Evolutionary conservation across 2,888 invertebrate genomes (phyloP).

Genomic region (Cephus pulcher): DNA sequence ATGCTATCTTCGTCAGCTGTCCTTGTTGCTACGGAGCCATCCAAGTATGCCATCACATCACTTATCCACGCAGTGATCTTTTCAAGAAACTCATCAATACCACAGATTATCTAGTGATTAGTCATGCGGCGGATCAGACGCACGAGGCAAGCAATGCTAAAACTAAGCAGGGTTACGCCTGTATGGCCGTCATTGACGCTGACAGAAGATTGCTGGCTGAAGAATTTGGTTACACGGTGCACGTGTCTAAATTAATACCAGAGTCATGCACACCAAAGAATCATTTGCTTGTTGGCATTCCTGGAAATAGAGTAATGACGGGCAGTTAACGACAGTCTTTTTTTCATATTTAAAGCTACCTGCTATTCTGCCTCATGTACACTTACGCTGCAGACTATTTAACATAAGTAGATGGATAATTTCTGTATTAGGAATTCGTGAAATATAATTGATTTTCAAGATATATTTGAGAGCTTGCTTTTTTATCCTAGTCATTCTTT

Average conservation of each 20-base stretch:
- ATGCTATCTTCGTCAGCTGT: conserved; percentile 88
- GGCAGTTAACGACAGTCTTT: too few species aligned
- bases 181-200: conserved; percentile 91
- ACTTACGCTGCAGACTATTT: neutral
- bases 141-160: conserved; percentile 79
- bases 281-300: conserved; percentile 81
- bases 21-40: conserved; percentile 96
- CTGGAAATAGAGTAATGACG: conserved; percentile 32
- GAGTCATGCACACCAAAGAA: conserved; percentile 92
- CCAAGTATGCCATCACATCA: conserved; percentile 81
- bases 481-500: neutral
- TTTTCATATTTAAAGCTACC: neutral
- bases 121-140: conserved; percentile 94
- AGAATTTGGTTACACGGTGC: conserved; percentile 80
- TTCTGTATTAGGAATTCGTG: neutral
- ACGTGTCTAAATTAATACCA: conserved; percentile 82
- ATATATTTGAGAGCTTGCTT: neutral
- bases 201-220: conserved; percentile 83
- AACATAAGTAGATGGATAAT: neutral
- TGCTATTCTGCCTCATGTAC: neutral
- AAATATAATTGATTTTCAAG: neutral
- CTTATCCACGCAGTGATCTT: conserved; percentile 83
- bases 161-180: conserved; percentile 81
- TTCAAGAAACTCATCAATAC: conserved; percentile 67
- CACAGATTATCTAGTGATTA: conserved; percentile 82